Evolutionary conservation across 2,888 invertebrate genomes (phyloP), one percentile per base, ranked within the genome.

Genomic region (Rotaria socialis): DNA sequence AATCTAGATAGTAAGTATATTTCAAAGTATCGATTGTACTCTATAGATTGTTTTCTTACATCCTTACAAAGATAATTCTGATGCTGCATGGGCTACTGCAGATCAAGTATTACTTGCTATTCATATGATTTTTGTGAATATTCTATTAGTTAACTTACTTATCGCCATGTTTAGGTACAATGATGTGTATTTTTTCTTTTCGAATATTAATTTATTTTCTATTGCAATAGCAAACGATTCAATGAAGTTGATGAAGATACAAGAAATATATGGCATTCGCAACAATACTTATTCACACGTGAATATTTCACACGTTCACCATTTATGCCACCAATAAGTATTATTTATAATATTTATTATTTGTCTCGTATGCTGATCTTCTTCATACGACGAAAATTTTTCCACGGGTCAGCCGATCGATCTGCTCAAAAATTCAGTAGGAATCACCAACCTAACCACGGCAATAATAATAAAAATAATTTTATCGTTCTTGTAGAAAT

Each of bases 241-340:
- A 24, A 80, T n/a, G n/a, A 80, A 47, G 80, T 80, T 24, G 1
- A 80, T 80, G 80, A 80, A 1, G 80, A 80, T 24, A 47, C 47
- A n/a, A 24, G n/a, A n/a, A 80, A 47, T 11, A 47, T 80, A 14
- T 80, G 80, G 80, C 47, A 80, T 47, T 80, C 22, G 22, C 80
- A 80, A 80, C 80, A 80, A 43, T 80, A 80, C 24, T 80, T 80
- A n/a, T 80, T 47, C 14, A 47, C n/a, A 11, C 80, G 80, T 47
- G 43, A 80, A 43, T 80, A 80, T n/a, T 80, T 24, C n/a, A 14
- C 43, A 43, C 80, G 47, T 11, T 47, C 80, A 47, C 43, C 80
- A 80, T 80, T 80, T n/a, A 4, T 47, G n/a, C 43, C 80, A 11
- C 80, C 80, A 11, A 24, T 80, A n/a, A 80, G n/a, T 80, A 47